Evolutionary conservation across 2,888 invertebrate species (phyloP).

Genomic region (Eurois occulta): DNA sequence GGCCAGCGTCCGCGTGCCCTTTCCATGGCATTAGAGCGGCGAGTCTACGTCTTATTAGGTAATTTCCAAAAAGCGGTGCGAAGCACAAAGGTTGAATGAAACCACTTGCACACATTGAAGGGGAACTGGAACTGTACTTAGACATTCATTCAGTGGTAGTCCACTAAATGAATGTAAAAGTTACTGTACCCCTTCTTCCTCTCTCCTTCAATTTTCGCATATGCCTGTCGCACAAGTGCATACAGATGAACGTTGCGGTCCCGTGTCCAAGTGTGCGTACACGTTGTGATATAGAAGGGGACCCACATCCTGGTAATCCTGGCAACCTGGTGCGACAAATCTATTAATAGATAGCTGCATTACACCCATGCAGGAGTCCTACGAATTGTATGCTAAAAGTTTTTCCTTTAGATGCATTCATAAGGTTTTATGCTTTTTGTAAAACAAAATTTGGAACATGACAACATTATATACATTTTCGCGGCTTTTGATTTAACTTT

Average conservation of each 20-base stretch:
- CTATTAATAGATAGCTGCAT: neutral
- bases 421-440: too few species aligned
- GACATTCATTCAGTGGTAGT: too few species aligned
- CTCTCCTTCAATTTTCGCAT: neutral
- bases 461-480: too few species aligned
- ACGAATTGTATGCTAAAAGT: too few species aligned
- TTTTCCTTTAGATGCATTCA: too few species aligned
- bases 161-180: neutral
- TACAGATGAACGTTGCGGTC: neutral
- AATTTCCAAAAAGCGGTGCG: neutral
- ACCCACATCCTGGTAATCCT: neutral
- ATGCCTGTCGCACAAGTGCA: neutral
- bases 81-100: neutral
- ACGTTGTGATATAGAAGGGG: neutral
- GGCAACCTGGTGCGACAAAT: conserved; percentile 3
- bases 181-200: neutral
- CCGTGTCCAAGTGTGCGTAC: neutral
- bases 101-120: too few species aligned
- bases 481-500: too few species aligned
- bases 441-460: too few species aligned
- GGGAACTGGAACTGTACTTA: too few species aligned
- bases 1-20: conserved; percentile 4
- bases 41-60: too few species aligned
- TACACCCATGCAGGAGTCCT: too few species aligned
- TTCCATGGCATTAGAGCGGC: neutral